Conservation (phyloP, 2,113 vertebrate species). For the Gopherus evgoodei region DNA sequence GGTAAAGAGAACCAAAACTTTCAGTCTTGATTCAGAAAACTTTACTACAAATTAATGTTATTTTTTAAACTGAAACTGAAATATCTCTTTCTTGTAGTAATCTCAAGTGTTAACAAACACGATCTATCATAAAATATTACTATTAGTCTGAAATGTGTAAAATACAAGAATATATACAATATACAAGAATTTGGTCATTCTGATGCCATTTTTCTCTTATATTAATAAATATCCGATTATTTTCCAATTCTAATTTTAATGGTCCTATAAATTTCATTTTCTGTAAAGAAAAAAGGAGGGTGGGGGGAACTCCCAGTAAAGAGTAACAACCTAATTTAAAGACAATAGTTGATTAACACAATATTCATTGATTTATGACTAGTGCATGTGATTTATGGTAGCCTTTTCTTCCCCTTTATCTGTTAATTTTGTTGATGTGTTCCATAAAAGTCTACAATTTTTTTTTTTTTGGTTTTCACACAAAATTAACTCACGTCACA, state of each 20-base stretch:
- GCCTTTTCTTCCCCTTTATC: conserved; percentile 14
- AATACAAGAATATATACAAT: neutral
- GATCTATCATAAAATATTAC: neutral
- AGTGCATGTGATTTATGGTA: neutral
- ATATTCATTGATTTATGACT: neutral
- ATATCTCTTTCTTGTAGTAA: neutral
- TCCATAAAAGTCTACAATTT: neutral
- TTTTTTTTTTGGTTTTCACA: neutral
- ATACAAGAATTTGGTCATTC: neutral
- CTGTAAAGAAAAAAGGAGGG: conserved; percentile 18
- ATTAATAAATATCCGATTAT: neutral
- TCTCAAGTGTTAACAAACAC: neutral
- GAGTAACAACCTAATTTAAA: conserved; percentile 4
- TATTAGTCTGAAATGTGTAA: neutral
- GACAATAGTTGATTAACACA: neutral
- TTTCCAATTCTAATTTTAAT: neutral
- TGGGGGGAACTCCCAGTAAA: neutral
- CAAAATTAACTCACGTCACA: neutral
- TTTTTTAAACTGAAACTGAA: neutral
- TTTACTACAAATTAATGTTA: neutral
- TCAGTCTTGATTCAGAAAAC: neutral
- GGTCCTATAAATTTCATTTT: neutral
- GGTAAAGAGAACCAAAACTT: neutral
- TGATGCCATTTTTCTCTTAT: neutral
- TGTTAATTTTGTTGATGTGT: neutral